phyloP scores from a whole-genome alignment of 2,797 vertebrate genomes.

The Ataeniobius toweri region DNA sequence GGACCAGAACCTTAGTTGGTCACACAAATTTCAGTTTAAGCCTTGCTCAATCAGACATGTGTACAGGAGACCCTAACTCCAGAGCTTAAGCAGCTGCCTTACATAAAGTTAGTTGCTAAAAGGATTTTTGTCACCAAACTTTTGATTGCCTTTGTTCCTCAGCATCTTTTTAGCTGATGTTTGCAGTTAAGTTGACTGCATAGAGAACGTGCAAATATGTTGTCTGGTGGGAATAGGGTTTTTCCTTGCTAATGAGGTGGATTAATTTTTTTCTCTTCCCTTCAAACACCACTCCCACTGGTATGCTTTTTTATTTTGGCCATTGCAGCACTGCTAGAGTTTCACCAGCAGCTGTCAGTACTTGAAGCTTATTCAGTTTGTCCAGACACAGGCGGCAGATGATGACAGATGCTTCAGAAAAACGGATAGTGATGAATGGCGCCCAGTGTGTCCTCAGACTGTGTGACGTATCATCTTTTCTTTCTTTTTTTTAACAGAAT shows the following conservation, averaged over 20 bases:
- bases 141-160: slow-evolving; percentile 53
- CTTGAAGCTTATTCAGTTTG: slow-evolving; percentile 31
- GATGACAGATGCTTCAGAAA: slow-evolving; percentile 16
- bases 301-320: slow-evolving; percentile 34
- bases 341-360: slow-evolving; percentile 55
- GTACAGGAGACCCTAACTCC: slow-evolving; percentile 2
- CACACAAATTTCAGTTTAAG: neutral
- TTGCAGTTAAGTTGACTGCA: slow-evolving; percentile 48
- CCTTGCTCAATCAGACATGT: slow-evolving; percentile 11
- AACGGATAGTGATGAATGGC: slow-evolving; percentile 21
- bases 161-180: slow-evolving; percentile 39
- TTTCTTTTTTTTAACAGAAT: neutral
- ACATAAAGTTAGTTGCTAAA: slow-evolving; percentile 21
- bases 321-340: slow-evolving; percentile 33
- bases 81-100: slow-evolving; percentile 15
- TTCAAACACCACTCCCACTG: slow-evolving; percentile 6
- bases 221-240: slow-evolving; percentile 58
- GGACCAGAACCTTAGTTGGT: neutral
- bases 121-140: slow-evolving; percentile 66
- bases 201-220: slow-evolving; percentile 64
- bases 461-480: neutral
- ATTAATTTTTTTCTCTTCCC: slow-evolving; percentile 49
- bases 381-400: slow-evolving; percentile 24
- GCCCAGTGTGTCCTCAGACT: slow-evolving; percentile 1
- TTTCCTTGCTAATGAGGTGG: slow-evolving; percentile 59